Evolutionary conservation across 2,888 invertebrate species (phyloP).

Genomic region (Sphaeridia pumilis): DNA sequence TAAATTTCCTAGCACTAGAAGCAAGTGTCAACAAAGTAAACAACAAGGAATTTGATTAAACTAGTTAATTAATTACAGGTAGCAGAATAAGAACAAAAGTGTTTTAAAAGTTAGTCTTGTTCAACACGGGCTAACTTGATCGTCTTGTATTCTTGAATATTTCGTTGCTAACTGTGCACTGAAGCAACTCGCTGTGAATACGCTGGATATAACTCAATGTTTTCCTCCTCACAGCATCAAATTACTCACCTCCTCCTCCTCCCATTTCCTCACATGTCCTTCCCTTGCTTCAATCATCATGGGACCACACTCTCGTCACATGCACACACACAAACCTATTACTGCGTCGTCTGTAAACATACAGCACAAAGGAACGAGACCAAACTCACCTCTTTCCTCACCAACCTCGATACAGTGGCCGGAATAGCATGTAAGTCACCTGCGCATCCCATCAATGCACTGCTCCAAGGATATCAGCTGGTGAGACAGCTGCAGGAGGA

Average conservation of each 20-base stretch:
- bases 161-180: constrained; percentile 16
- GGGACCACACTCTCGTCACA: too few relatives aligned
- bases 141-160: too few relatives aligned
- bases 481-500: neutral
- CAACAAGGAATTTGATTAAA: too few relatives aligned
- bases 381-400: neutral
- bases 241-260: neutral
- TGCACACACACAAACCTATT: too few relatives aligned
- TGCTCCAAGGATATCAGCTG: too few relatives aligned
- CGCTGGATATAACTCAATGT: neutral
- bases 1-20: too few relatives aligned
- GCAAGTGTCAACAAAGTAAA: too few relatives aligned
- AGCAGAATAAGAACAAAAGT: neutral
- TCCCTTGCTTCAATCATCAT: neutral
- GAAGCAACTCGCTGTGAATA: constrained; percentile 6
- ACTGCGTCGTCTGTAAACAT: too few relatives aligned
- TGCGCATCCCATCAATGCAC: too few relatives aligned
- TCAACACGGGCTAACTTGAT: neutral
- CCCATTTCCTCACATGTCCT: neutral
- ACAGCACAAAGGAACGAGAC: neutral
- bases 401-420: neutral
- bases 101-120: neutral
- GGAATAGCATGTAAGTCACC: too few relatives aligned
- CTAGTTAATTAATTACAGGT: constrained; percentile 1
- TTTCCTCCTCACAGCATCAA: neutral